phyloP scores from a whole-genome alignment of 2,888 invertebrate genomes.

The Drosophila acutilabella region DNA sequence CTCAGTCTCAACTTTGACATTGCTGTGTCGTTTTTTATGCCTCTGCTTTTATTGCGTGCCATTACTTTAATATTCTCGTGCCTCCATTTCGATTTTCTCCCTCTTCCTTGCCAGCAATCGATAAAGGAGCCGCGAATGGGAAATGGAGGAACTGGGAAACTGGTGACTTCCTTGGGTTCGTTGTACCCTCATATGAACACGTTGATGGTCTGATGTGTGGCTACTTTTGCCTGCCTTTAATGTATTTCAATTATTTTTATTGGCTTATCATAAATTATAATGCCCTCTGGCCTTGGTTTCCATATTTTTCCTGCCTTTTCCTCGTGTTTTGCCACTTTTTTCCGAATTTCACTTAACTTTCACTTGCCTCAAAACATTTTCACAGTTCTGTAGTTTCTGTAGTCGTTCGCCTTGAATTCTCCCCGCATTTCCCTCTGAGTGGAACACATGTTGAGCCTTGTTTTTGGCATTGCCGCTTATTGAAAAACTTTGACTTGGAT shows the following conservation, averaged over 20 bases:
- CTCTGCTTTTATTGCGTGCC: conserved; percentile 63
- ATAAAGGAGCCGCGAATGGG: conserved; percentile 29
- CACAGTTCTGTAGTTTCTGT: conserved; percentile 36
- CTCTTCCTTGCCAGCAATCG: conserved; percentile 43
- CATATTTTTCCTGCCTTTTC: conserved; percentile 47
- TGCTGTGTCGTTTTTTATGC: conserved; percentile 47
- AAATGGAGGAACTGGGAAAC: neutral
- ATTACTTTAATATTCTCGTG: conserved; percentile 64
- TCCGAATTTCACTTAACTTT: conserved; percentile 18
- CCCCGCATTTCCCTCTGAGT: neutral
- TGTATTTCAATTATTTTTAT: conserved; percentile 76
- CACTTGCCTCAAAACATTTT: conserved; percentile 33
- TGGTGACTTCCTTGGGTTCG: conserved; percentile 27
- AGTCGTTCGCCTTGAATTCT: conserved; percentile 1
- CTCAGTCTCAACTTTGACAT: conserved; percentile 63
- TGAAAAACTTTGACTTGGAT: conserved; percentile 55
- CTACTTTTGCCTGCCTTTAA: conserved; percentile 53
- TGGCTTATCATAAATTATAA: conserved; percentile 72
- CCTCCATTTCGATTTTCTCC: conserved; percentile 28
- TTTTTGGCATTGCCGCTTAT: conserved; percentile 52
- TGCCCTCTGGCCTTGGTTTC: conserved; percentile 59
- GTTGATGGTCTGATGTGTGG: conserved; percentile 37
- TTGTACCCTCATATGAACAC: conserved; percentile 41
- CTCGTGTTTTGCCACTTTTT: neutral
- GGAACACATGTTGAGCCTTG: conserved; percentile 54